Evolutionary conservation across 2,888 invertebrate genomes (phyloP), one percentile per base, ranked within the genome.

Genomic region (Drosophila yooni): DNA sequence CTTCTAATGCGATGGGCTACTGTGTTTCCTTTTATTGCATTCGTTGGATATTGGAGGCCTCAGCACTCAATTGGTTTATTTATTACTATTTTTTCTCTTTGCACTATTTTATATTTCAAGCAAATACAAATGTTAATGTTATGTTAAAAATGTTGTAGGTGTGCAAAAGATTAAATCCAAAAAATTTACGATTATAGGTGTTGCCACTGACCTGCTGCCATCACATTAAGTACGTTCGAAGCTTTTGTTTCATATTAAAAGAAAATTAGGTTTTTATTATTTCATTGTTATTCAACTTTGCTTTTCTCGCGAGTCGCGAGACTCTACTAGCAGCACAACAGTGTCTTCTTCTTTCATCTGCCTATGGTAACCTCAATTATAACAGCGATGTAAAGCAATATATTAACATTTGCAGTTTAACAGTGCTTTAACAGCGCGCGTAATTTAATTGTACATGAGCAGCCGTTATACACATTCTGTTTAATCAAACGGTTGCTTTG

Each of bases 281-380:
- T 72, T 69, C 78, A 78, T 68, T 62, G 51, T 79, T 68, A 75
- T 51, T 60, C 34, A 51, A 72, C 46, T 68, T 68, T 68, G 58
- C 29, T 62, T 67, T 68, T 31, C 63, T 79, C 76, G 79, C 79
- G 46, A 56, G 51, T 71, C 29, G 67, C 75, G 79, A 78, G 75
- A 61, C 25, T 27, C 64, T 64, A 48, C 51, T 56, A 61, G 34
- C 51, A 71, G 50, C 65, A 69, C 56, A 76, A 66, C 76, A 69
- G 74, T 62, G 38, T 62, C 59, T 73, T 40, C 73, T 63, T 77
- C 77, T 73, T 64, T 11, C 27, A 40, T 21, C 0, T 0, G n/a
- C 2, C 2, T 18, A 66, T 67, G 76, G 76, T 71, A 38, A 63
- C 75, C 51, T 48, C 31, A 60, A 57, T 36, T 8, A 50, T 52